phyloP scores from a whole-genome alignment of 2,113 vertebrate species.

The Eulemur macaco region DNA sequence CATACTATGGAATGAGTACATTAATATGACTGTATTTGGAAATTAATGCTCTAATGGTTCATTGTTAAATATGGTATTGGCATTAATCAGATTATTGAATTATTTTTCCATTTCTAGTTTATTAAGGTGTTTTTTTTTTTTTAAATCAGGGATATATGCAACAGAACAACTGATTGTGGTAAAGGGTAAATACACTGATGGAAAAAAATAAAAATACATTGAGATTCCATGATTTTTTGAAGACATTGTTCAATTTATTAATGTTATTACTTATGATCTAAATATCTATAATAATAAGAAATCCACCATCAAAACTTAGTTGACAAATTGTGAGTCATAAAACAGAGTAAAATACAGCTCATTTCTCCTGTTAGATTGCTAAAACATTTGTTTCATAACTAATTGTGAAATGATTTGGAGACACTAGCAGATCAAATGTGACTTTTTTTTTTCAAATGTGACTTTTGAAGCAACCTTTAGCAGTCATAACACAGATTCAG shows the following conservation, averaged over 20 bases:
- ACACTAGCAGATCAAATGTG: neutral
- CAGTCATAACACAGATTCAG: neutral
- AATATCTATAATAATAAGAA: constrained; percentile 42
- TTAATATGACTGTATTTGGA: constrained; percentile 4
- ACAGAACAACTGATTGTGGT: neutral
- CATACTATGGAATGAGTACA: neutral
- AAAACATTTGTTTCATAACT: neutral
- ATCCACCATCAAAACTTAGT: neutral
- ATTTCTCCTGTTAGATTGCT: neutral
- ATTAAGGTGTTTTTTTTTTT: neutral
- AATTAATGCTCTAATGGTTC: constrained; percentile 17
- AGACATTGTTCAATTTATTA: neutral
- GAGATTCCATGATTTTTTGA: neutral
- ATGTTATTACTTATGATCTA: constrained; percentile 5
- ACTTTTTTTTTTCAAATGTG: neutral
- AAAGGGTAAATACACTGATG: neutral
- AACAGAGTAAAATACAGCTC: neutral
- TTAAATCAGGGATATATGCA: neutral
- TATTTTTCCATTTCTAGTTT: constrained; percentile 29
- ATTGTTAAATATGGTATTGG: neutral
- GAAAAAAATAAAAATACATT: neutral
- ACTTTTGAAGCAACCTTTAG: neutral
- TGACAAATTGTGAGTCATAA: neutral
- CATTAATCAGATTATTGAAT: neutral
- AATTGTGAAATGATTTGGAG: neutral